These are phyloP conservation scores for Knipowitschia caucasica DNA, from an alignment of 2,797 vertebrate species.

Conservation along the genomic window DNA sequence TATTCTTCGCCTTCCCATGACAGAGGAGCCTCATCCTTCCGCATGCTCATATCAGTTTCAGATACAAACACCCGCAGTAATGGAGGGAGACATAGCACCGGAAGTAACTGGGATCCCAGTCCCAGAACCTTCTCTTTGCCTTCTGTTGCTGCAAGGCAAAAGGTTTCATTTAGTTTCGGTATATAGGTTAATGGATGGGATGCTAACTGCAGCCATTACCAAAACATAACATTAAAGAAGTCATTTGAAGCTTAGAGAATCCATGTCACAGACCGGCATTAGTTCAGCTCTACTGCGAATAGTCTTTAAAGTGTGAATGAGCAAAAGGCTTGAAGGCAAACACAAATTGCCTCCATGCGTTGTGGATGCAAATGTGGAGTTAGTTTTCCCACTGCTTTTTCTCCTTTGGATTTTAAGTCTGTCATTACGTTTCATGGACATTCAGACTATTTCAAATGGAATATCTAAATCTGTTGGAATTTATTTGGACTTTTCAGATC, in stretches of 20 bases:
- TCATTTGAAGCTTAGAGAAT: conserved; percentile 18
- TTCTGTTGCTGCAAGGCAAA: conserved; percentile 9
- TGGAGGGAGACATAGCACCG: conserved; percentile 18
- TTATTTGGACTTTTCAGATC: too few species aligned
- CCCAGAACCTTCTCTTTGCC: conserved; percentile 16
- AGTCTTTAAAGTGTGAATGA: conserved; percentile 8
- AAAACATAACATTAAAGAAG: conserved; percentile 6
- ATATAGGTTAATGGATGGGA: neutral
- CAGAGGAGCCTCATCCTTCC: conserved; percentile 24
- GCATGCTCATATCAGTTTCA: conserved; percentile 49
- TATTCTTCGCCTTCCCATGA: conserved; percentile 19
- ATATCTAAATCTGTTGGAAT: too few species aligned
- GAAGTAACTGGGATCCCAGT: conserved; percentile 23
- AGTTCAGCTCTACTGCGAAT: conserved; percentile 14
- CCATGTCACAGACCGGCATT: conserved; percentile 9
- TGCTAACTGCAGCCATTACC: conserved; percentile 12
- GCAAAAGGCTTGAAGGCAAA: neutral
- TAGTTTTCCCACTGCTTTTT: conserved; percentile 14
- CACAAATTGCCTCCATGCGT: conserved; percentile 4
- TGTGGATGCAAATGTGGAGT: neutral
- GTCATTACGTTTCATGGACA: too few species aligned
- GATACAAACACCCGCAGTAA: conserved; percentile 28
- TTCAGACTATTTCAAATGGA: too few species aligned
- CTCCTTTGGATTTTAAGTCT: conserved; percentile 8
- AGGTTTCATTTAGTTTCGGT: conserved; percentile 12